Evolutionary conservation across 30 jellyfish, hydroid and myxozoan genomes (phyloP).

Genomic region (Hydra vulgaris): DNA sequence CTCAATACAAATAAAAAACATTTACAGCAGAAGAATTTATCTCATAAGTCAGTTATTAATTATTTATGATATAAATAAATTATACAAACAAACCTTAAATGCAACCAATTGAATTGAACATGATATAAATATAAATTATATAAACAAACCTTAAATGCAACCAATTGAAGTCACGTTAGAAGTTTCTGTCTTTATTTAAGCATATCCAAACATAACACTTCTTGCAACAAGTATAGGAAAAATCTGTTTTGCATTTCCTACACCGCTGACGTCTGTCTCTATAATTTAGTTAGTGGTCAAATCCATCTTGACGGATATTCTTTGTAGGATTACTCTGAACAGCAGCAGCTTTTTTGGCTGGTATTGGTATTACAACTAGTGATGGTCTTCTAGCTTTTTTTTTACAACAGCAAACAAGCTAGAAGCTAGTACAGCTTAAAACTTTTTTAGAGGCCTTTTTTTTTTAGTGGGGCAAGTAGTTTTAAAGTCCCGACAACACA

Average conservation of each 20-base stretch:
- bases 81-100: neutral
- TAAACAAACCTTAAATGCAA: neutral
- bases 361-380: constrained; percentile 1
- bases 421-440: neutral
- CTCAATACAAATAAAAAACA: neutral
- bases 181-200: constrained; percentile 25
- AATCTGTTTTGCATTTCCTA: constrained; percentile 8
- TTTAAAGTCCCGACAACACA: constrained; percentile 18
- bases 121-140: no score
- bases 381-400: constrained; percentile 18
- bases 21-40: neutral
- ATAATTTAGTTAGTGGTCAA: constrained; percentile 13
- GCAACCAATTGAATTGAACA: neutral
- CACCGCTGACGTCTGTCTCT: constrained; percentile 21
- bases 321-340: neutral
- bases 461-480: neutral
- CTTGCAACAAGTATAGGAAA: constrained; percentile 13
- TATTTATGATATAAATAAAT: no score
- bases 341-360: constrained; percentile 1
- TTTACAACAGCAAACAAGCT: neutral
- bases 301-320: constrained; percentile 15
- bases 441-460: neutral
- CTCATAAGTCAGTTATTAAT: neutral
- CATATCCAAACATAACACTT: constrained; percentile 16
- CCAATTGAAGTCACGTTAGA: neutral